Conservation (phyloP, 2,113 vertebrate species). For the Nyctibius bracteatus region DNA sequence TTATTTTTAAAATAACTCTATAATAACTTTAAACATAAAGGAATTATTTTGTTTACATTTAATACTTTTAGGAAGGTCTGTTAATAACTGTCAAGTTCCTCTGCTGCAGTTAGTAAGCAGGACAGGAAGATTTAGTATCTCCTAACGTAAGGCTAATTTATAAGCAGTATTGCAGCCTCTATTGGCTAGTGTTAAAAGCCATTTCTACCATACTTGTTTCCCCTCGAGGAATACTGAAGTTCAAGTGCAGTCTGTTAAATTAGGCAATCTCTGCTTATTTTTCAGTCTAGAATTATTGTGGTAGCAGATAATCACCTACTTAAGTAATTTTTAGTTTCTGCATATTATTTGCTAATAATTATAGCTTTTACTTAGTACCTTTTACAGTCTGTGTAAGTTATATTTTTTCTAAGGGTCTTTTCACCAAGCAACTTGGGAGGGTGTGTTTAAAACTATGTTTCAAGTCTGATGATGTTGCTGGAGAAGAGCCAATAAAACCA, state of each 20-base stretch:
- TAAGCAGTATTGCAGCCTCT: neutral
- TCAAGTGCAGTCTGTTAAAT: neutral
- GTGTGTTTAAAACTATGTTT: neutral
- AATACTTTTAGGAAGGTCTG: neutral
- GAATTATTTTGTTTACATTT: neutral
- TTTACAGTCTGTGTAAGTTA: neutral
- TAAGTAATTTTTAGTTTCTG: slow-evolving; percentile 48
- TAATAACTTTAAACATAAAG: neutral
- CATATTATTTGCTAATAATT: slow-evolving; percentile 57
- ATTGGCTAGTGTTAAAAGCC: neutral
- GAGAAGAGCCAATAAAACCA: neutral
- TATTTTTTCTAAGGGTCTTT: neutral
- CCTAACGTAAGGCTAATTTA: neutral
- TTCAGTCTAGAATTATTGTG: neutral
- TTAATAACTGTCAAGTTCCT: neutral
- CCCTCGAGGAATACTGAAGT: neutral
- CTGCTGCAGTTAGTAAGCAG: neutral
- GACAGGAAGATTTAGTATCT: neutral
- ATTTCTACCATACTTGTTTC: neutral
- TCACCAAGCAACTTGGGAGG: neutral
- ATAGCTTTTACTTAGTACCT: slow-evolving; percentile 48
- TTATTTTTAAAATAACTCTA: neutral
- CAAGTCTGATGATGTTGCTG: neutral
- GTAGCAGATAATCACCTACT: slow-evolving; percentile 32
- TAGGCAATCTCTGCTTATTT: neutral